Evolutionary conservation across 1,140 invertebrate genomes (phyloP).

Genomic region (Eriosoma lanigerum): DNA sequence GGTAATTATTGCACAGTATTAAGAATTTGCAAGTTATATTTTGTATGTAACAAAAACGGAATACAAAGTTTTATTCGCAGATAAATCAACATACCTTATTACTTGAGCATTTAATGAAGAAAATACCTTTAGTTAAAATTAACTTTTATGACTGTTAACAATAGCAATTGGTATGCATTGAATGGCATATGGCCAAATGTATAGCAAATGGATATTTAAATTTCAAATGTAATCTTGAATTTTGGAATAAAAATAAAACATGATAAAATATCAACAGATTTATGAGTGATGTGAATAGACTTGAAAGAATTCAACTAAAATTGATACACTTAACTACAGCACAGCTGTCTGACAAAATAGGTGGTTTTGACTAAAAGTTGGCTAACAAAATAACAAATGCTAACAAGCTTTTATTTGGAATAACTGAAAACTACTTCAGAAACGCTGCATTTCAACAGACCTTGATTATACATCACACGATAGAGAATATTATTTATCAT

Average conservation of each 20-base stretch:
- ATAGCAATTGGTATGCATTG: conserved; percentile 17
- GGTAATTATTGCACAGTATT: not conserved
- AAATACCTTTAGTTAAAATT: conserved; percentile 32
- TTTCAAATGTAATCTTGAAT: not conserved
- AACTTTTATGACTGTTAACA: conserved; percentile 32
- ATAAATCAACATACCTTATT: not conserved
- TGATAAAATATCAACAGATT: not conserved
- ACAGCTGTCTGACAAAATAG: too few species aligned
- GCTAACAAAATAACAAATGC: too few species aligned
- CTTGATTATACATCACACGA: too few species aligned
- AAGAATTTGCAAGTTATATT: not conserved
- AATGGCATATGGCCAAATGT: conserved; percentile 27
- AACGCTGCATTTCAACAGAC: too few species aligned
- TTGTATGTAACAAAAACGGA: not conserved
- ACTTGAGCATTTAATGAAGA: not conserved
- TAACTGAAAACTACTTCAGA: too few species aligned
- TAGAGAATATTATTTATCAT: too few species aligned
- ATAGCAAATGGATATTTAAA: not conserved
- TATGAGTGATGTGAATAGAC: too few species aligned
- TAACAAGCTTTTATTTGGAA: too few species aligned
- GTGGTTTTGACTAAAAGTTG: too few species aligned
- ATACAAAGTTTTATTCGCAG: not conserved
- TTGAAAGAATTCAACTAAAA: too few species aligned
- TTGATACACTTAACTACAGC: too few species aligned
- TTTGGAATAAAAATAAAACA: not conserved